phyloP scores from a whole-genome alignment of 2,888 invertebrate species.

The Seira sanloemensis region DNA sequence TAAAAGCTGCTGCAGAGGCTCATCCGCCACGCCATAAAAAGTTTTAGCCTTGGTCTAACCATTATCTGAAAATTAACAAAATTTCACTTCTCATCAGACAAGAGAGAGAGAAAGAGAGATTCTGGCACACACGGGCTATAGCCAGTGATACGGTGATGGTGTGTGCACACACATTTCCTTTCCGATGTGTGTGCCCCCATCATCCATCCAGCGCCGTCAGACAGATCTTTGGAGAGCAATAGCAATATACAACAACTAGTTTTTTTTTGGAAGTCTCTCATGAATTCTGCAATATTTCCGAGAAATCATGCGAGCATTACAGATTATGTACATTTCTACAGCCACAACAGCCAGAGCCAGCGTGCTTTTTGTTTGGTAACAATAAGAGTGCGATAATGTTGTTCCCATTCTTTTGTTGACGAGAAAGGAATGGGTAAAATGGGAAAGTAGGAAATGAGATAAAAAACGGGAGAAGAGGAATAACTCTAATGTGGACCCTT shows the following conservation, averaged over 20 bases:
- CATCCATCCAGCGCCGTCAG: no score
- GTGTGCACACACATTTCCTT: no score
- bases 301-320: constrained; percentile 36
- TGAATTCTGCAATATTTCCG: constrained; percentile 48
- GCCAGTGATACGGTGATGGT: no score
- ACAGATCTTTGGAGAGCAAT: constrained; percentile 17
- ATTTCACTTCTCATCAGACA: neutral
- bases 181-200: no score
- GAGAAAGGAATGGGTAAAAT: constrained; percentile 43
- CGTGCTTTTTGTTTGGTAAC: constrained; percentile 30
- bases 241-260: neutral
- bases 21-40: neutral
- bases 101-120: no score
- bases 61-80: constrained; percentile 1
- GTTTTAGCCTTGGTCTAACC: no score
- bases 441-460: constrained; percentile 21
- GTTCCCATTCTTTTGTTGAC: constrained; percentile 22
- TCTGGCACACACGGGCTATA: no score
- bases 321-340: no score
- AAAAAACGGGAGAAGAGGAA: constrained; percentile 41
- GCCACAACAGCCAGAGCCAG: no score
- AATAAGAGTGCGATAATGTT: constrained; percentile 50
- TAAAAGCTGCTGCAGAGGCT: constrained; percentile 9
- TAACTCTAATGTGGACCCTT: constrained; percentile 49
- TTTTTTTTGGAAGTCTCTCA: constrained; percentile 33